phyloP scores from a whole-genome alignment of 2,888 invertebrate species.

The Smittia sp. region DNA sequence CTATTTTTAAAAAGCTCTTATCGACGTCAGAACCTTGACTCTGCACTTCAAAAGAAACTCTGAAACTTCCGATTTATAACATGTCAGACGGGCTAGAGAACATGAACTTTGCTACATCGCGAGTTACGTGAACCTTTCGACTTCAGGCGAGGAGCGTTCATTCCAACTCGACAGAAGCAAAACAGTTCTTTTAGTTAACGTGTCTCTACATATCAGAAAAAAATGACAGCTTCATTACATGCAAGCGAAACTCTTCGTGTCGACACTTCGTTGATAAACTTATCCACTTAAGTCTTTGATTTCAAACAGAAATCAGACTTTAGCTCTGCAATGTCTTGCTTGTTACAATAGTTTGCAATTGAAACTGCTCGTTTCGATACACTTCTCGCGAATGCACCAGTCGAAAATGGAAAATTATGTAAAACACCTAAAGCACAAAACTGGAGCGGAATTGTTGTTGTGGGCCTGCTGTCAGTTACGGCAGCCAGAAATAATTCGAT shows the following conservation, averaged over 20 bases:
- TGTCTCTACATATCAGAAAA: conserved; percentile 21
- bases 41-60: conserved; percentile 23
- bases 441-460: too few relatives aligned
- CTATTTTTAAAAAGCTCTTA: background rate
- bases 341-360: too few relatives aligned
- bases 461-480: background rate
- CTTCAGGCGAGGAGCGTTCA: too few relatives aligned
- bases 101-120: too few relatives aligned
- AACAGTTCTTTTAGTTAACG: background rate
- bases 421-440: background rate
- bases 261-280: background rate
- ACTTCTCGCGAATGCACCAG: background rate
- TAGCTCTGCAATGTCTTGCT: too few relatives aligned
- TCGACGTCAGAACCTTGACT: conserved; percentile 20
- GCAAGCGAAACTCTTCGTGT: background rate
- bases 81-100: background rate
- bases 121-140: too few relatives aligned
- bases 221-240: conserved; percentile 22
- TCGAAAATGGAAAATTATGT: conserved; percentile 6
- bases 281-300: too few relatives aligned
- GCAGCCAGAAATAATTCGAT: too few relatives aligned
- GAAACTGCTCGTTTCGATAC: background rate
- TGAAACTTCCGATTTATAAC: background rate
- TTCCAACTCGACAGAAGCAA: too few relatives aligned
- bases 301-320: too few relatives aligned